Evolutionary conservation across 2,113 vertebrate species (phyloP).

Genomic region (Parus major): DNA sequence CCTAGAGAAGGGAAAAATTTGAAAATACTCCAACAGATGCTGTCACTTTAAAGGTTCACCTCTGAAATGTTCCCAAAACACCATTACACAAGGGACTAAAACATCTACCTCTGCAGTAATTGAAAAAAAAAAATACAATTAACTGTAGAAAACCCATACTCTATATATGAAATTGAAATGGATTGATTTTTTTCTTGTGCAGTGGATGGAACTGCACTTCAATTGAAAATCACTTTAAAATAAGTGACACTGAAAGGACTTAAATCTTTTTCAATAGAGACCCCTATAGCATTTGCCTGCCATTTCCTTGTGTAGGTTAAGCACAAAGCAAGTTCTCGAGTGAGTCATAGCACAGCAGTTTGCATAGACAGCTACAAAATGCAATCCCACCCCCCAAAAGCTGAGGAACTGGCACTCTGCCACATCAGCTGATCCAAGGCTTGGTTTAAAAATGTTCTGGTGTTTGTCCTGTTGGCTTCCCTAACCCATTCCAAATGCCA

Average conservation of each 20-base stretch:
- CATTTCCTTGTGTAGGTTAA: neutral
- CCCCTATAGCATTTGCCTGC: neutral
- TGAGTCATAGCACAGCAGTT: neutral
- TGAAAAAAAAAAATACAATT: neutral
- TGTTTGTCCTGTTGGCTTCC: neutral
- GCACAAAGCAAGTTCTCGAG: neutral
- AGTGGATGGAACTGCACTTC: neutral
- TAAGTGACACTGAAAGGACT: neutral
- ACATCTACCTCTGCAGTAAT: neutral
- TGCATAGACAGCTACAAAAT: neutral
- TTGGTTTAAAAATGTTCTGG: neutral
- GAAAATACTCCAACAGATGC: neutral
- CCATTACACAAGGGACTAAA: neutral
- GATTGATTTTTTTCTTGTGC: neutral
- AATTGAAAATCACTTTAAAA: slow-evolving; percentile 12
- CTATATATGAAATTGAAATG: neutral
- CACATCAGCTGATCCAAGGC: neutral
- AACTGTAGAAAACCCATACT: neutral
- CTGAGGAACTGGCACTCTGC: neutral
- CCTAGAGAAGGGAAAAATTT: neutral
- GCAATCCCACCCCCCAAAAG: neutral
- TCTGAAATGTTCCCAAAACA: neutral
- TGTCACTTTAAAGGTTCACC: neutral
- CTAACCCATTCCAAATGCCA: neutral
- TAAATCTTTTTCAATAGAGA: neutral